Evolutionary conservation across 1,140 invertebrate species (phyloP), one percentile per base, ranked within the genome.

Genomic region (Saxidomus purpurata): DNA sequence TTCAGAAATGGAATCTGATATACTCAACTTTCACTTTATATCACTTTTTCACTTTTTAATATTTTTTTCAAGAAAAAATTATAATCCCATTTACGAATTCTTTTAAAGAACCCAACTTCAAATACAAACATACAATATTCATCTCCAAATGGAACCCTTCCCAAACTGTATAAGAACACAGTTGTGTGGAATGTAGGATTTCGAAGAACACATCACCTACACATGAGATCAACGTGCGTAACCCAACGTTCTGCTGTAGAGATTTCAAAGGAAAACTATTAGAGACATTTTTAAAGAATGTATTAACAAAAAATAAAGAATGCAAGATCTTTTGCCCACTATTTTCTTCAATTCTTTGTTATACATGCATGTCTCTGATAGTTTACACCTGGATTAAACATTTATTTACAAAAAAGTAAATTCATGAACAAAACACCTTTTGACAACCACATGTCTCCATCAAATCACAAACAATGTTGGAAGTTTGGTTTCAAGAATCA

Each of bases 211-310:
- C 40, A 71, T 34, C 34, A 59, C 28, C 67, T 43, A 77, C 28
- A 49, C 40, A 38, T 81, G 59, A 55, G 40, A 61, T 59, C 61
- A 81, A 74, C 67, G 22, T 49, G 15, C 61, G 0, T 38, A 67
- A 80, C 28, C 61, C 59, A 25, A 67, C 11, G 2, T 69, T 28
- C 22, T 77, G 77, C 86, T 88, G 86, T 74, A 88, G 77, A 88
- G 86, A 88, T 88, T 88, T 88, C 86, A 80, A 69, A 88, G 86
- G 76, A 81, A 88, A 88, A 81, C 86, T 61, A 88, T 47, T n/a
- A 52, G 31, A 67, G 86, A 81, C 77, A 81, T 38, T 31, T 67
- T 84, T 36, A n/a, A 63, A 38, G n/a, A 36, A 22, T 76, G 38
- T 36, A 63, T 49, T 15, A 47, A 84, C 47, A 69, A 17, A 61